These are phyloP conservation scores for Verasper variegatus DNA, from an alignment of 2,113 vertebrate genomes.

Conservation along the genomic window DNA sequence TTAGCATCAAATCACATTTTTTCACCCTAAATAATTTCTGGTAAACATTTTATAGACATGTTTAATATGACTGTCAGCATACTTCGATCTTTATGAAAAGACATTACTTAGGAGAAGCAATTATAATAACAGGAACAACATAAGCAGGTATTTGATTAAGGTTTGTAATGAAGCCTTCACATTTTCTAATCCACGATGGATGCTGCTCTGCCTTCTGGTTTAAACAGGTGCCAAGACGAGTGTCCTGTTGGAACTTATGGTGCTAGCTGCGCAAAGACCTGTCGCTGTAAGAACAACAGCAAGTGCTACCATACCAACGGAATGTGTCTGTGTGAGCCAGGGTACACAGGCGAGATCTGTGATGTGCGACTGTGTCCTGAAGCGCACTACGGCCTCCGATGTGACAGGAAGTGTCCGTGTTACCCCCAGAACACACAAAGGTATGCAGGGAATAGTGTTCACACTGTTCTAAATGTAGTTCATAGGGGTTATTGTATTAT, in stretches of 20 bases:
- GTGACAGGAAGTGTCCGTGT: conserved; percentile 91
- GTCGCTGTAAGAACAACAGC: conserved; percentile 88
- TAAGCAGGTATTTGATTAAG: no score
- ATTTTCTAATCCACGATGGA: neutral
- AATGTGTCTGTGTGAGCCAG: conserved; percentile 90
- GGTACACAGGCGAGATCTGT: conserved; percentile 89
- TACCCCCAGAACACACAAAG: conserved; percentile 86
- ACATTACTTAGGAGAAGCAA: no score
- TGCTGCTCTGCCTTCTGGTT: neutral
- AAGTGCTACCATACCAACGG: conserved; percentile 93
- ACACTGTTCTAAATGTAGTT: no score
- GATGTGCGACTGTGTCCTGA: conserved; percentile 88
- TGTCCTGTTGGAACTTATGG: conserved; percentile 91
- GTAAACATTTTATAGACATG: no score
- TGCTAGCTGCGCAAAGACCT: conserved; percentile 85
- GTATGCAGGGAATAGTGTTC: conserved; percentile 68
- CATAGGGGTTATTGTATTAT: neutral
- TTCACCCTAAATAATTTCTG: no score
- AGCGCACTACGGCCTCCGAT: conserved; percentile 89
- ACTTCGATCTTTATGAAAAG: no score
- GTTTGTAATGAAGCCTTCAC: no score
- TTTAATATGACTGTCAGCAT: no score
- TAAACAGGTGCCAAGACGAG: conserved; percentile 91
- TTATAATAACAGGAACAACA: no score
- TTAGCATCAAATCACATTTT: no score